phyloP scores from a whole-genome alignment of 2,888 invertebrate species.

The Rhogogaster chlorosoma region DNA sequence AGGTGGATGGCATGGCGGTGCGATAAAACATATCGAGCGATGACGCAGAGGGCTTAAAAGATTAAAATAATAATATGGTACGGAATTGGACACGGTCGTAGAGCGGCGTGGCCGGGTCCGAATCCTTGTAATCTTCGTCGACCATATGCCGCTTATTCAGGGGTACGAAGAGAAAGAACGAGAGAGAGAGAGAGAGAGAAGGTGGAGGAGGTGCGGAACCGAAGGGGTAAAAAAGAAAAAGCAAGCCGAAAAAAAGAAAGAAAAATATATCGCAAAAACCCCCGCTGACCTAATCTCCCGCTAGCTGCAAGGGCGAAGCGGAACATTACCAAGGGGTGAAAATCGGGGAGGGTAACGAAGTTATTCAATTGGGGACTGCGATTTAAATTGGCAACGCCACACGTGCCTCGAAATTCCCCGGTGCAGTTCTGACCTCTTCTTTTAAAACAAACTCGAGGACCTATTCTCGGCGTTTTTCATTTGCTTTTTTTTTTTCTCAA shows the following conservation, averaged over 20 bases:
- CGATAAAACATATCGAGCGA: conserved; percentile 43
- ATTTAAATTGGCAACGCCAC: conserved; percentile 48
- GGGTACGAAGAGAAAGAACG: background rate
- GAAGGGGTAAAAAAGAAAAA: conserved; percentile 7
- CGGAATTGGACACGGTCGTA: conserved; percentile 71
- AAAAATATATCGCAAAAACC: conserved; percentile 65
- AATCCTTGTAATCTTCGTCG: conserved; percentile 72
- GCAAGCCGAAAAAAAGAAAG: background rate
- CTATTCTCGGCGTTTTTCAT: too few species aligned
- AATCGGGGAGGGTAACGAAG: conserved; percentile 59
- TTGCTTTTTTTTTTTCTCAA: background rate
- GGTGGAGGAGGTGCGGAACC: background rate
- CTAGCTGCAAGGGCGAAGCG: conserved; percentile 33
- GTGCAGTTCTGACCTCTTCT: background rate
- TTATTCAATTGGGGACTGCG: conserved; percentile 72
- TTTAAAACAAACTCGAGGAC: background rate
- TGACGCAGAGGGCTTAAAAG: conserved; percentile 62
- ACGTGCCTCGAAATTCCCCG: background rate
- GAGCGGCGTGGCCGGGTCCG: conserved; percentile 57
- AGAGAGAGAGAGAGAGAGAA: background rate
- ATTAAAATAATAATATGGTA: conserved; percentile 75
- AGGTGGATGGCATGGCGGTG: background rate
- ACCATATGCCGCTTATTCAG: conserved; percentile 68
- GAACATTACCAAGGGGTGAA: conserved; percentile 40
- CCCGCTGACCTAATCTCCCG: conserved; percentile 71